Evolutionary conservation across 2,888 invertebrate genomes (phyloP).

Genomic region (Yponomeuta sedellus): DNA sequence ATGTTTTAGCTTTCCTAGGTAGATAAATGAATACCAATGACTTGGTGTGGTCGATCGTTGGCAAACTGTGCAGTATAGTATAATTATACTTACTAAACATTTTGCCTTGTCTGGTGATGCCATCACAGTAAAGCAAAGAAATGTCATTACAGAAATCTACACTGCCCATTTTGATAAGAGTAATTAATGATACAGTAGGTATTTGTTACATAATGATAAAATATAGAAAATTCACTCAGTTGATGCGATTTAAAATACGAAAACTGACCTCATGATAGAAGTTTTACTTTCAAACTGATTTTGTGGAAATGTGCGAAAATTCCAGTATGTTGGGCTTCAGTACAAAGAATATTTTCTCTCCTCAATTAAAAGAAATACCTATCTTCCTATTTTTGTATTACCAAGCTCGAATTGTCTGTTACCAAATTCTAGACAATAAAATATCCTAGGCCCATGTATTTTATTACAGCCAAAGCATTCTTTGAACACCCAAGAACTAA

Average conservation of each 20-base stretch:
- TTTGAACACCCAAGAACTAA: neutral
- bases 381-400: neutral
- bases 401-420: neutral
- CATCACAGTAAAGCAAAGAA: neutral
- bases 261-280: constrained; percentile 4
- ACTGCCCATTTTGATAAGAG: constrained; percentile 8
- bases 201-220: constrained; percentile 11
- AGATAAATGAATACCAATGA: neutral
- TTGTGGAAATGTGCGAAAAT: neutral
- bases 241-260: neutral
- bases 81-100: neutral
- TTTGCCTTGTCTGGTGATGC: neutral
- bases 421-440: neutral
- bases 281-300: constrained; percentile 2
- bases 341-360: neutral
- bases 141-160: neutral
- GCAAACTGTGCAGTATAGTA: neutral
- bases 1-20: constrained; percentile 8
- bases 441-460: neutral
- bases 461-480: neutral
- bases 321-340: neutral
- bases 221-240: constrained; percentile 5
- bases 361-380: neutral
- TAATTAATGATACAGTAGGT: constrained; percentile 7
- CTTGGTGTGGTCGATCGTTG: neutral